phyloP scores from a whole-genome alignment of 1,140 invertebrate genomes.

The Drosophila athabasca region DNA sequence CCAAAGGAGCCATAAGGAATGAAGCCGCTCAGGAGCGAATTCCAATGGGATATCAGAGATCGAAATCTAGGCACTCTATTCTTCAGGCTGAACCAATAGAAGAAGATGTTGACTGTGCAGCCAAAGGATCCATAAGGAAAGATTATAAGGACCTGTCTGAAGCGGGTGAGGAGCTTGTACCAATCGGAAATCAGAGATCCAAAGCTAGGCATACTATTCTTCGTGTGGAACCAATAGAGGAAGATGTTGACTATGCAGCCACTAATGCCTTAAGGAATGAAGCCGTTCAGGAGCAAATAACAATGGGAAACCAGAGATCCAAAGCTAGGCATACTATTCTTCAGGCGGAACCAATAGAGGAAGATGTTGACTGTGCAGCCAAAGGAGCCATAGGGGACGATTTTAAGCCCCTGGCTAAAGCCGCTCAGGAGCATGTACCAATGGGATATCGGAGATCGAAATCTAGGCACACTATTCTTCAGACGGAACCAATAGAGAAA shows the following conservation, averaged over 20 bases:
- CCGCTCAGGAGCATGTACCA: neutral
- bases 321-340: conserved; percentile 6
- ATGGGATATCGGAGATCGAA: neutral
- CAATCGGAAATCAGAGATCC: neutral
- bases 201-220: conserved; percentile 6
- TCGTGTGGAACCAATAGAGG: neutral
- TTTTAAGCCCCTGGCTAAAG: too few species aligned
- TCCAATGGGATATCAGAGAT: too few species aligned
- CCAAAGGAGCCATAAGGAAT: too few species aligned
- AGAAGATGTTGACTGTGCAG: too few species aligned
- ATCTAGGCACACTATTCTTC: conserved; percentile 15
- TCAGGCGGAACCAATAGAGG: neutral
- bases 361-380: neutral
- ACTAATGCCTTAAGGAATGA: neutral
- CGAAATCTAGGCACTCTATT: too few species aligned
- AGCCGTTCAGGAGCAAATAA: too few species aligned
- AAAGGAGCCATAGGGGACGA: neutral
- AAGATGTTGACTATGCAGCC: neutral
- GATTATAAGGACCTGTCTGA: too few species aligned
- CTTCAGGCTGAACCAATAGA: too few species aligned
- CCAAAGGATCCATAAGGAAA: too few species aligned
- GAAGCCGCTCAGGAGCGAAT: too few species aligned
- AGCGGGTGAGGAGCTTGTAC: too few species aligned
- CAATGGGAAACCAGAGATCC: too few species aligned
- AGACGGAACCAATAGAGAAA: conserved; percentile 14